Base-by-base conservation (phyloP, 2,113 vertebrate genomes). In the Columbina picui region DNA sequence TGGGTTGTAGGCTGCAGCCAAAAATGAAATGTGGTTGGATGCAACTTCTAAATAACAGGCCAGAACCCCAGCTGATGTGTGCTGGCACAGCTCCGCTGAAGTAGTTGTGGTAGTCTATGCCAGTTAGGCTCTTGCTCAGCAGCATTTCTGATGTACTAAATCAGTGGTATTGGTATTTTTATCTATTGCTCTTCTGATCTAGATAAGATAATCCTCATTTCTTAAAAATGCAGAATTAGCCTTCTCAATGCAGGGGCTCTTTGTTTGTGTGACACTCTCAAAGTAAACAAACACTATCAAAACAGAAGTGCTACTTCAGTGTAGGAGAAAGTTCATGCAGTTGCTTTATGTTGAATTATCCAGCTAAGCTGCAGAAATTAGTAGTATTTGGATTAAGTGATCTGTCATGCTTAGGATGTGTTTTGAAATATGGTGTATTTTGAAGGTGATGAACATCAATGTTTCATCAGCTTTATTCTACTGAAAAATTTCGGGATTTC, bases 1-100 rank as follows among this genome's bases (percentile, higher is more conserved):
- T 68, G 56, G 30, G 13, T n/a, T 78, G 43, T 82, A 96, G 60
- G 45, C 30, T 70, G 60, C 49, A 89, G 76, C 60, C 71, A 73
- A 45, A 88, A 95, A 93, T 77, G 71, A 95, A 92, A 79, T 90
- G 93, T 88, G 79, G 43, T 76, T 94, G 93, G 83, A 92, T 81
- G 60, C 22, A 75, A n/a, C 43, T 86, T 53, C 68, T 64, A 71
- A 79, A 32, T 3, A 57, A 9, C 1, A 2, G 39, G 68, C 63
- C 94, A 93, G 84, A 89, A 71, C 13, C 39, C 22, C 65, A 78
- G 84, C 56, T 87, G 55, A 74, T 61, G 17, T 57, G 21, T 32
- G 21, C 57, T 82, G 89, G 81, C 85, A 78, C 3, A 2, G 38
- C 34, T 67, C 34, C 0, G 0, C 56, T 84, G 68, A 71, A 75